These are phyloP conservation scores for Halictus rubicundus DNA, from an alignment of 1,140 invertebrate genomes.

Conservation along the genomic window DNA sequence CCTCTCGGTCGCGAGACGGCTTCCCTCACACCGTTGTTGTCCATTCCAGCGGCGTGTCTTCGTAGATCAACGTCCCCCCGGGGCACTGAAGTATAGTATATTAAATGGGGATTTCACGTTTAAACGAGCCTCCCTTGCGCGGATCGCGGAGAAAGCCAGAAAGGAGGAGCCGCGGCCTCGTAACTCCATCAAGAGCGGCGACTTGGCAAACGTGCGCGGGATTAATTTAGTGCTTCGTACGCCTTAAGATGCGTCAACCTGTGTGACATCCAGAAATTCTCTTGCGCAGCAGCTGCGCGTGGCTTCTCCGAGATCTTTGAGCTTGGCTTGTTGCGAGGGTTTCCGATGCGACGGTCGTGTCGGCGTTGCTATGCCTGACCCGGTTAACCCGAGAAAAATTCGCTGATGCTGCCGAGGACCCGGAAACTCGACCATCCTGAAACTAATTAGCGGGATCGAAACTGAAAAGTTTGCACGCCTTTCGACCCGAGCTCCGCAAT, in stretches of 20 bases:
- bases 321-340: not conserved
- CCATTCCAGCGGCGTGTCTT: slow-evolving; percentile 15
- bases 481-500: too few species aligned
- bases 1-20: slow-evolving; percentile 4
- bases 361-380: not conserved
- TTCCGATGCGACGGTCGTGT: too few species aligned
- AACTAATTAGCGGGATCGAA: too few species aligned
- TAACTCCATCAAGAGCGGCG: slow-evolving; percentile 60
- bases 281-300: slow-evolving; percentile 51
- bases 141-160: slow-evolving; percentile 34
- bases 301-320: slow-evolving; percentile 16
- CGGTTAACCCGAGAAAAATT: not conserved
- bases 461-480: too few species aligned
- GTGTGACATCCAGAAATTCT: slow-evolving; percentile 56
- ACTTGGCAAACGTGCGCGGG: slow-evolving; percentile 57
- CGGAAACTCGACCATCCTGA: too few species aligned
- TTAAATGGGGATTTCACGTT: slow-evolving; percentile 51
- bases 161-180: slow-evolving; percentile 43
- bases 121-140: slow-evolving; percentile 40
- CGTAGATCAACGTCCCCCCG: slow-evolving; percentile 30
- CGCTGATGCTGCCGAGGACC: not conserved
- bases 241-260: slow-evolving; percentile 37
- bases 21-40: not conserved
- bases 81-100: slow-evolving; percentile 40
- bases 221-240: slow-evolving; percentile 52